Conservation (phyloP, 2,888 invertebrate genomes). For the Colostygia pectinataria region DNA sequence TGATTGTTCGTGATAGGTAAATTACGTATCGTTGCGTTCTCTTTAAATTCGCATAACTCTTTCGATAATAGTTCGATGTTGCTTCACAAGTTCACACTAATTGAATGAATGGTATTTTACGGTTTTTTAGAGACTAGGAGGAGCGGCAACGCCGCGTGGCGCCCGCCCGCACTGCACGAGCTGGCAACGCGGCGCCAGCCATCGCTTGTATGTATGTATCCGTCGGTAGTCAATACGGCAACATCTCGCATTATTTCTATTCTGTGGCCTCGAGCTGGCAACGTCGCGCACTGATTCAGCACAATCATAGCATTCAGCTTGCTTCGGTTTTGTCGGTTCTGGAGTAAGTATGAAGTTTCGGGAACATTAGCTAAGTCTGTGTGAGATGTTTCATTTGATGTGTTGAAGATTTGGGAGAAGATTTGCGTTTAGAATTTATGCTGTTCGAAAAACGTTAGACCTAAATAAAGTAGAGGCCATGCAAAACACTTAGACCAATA, state of each 20-base stretch:
- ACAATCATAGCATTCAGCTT: slow-evolving; percentile 52
- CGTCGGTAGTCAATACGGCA: slow-evolving; percentile 56
- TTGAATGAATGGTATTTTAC: slow-evolving; percentile 77
- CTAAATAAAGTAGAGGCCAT: too few relatives aligned
- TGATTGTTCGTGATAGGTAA: slow-evolving; percentile 9
- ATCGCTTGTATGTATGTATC: too few relatives aligned
- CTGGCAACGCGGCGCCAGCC: slow-evolving; percentile 70
- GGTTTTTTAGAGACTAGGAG: slow-evolving; percentile 47
- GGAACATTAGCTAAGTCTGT: slow-evolving; percentile 4
- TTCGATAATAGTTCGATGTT: slow-evolving; percentile 47
- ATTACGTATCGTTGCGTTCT: slow-evolving; percentile 30
- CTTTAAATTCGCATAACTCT: slow-evolving; percentile 40
- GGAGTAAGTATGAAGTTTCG: slow-evolving; percentile 5
- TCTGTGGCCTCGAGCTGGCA: slow-evolving; percentile 47
- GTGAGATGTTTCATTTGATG: too few relatives aligned
- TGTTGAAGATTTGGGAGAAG: too few relatives aligned
- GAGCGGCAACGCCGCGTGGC: slow-evolving; percentile 67
- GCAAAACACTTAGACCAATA: too few relatives aligned
- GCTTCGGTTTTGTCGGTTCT: not conserved
- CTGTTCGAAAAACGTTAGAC: too few relatives aligned
- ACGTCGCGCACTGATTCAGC: slow-evolving; percentile 76
- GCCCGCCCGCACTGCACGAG: slow-evolving; percentile 63
- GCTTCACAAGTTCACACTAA: slow-evolving; percentile 47
- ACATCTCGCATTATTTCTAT: slow-evolving; percentile 33
- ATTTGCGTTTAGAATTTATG: too few relatives aligned